These are phyloP conservation scores for Periophthalmus modestus DNA, from an alignment of 2,113 vertebrate genomes.

Conservation along the genomic window DNA sequence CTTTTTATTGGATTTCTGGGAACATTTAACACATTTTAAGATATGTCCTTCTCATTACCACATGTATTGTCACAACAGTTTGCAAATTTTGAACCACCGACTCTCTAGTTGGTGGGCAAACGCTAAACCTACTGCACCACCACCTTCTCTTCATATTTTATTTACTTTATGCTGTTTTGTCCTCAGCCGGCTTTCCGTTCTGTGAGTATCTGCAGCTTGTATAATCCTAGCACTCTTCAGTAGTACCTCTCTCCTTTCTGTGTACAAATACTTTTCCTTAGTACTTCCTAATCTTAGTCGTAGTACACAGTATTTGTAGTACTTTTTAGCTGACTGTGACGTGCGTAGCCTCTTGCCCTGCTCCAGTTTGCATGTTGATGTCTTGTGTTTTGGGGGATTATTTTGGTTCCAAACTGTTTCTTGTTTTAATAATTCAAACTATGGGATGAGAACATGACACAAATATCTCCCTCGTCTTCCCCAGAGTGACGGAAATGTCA, in stretches of 20 bases:
- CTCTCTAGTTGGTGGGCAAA: neutral
- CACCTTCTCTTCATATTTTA: slow-evolving; percentile 15
- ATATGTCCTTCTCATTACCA: neutral
- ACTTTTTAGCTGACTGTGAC: neutral
- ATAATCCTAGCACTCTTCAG: neutral
- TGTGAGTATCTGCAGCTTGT: slow-evolving; percentile 65
- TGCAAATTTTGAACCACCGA: neutral
- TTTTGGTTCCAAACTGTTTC: neutral
- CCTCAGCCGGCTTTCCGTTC: slow-evolving; percentile 72
- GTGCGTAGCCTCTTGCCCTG: neutral
- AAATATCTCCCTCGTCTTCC: neutral
- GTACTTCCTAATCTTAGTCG: slow-evolving; percentile 30
- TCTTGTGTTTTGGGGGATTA: neutral
- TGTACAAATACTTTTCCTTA: slow-evolving; percentile 4
- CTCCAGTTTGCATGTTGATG: slow-evolving; percentile 1
- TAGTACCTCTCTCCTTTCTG: slow-evolving; percentile 14
- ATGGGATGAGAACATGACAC: slow-evolving; percentile 1
- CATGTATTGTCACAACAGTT: neutral
- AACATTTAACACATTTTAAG: no score
- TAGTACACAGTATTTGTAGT: slow-evolving; percentile 7
- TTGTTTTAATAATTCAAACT: slow-evolving; percentile 6
- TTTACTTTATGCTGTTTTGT: slow-evolving; percentile 65
- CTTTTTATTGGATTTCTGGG: no score
- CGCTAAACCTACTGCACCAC: neutral
- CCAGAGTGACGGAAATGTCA: neutral